Base-by-base conservation (phyloP, 2,888 invertebrate genomes). In the Microctonus hyperodae region DNA sequence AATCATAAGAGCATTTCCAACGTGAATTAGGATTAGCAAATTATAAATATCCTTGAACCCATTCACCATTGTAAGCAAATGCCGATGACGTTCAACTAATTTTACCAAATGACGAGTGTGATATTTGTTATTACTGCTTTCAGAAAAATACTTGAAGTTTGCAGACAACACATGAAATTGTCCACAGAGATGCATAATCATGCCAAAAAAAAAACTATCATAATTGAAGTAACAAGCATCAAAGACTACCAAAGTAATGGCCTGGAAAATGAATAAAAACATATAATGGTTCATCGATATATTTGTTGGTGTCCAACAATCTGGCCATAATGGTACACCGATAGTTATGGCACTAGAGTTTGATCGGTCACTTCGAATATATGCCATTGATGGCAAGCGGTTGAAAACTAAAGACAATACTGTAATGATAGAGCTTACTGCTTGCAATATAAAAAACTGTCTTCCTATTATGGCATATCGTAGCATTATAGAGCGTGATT, bases 141-240 rank as follows among this genome's bases (percentile, higher is more conserved):
- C 25, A 40, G 40, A 13, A 1, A 25, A 7, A n/a, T 23, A 11
- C 5, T 40, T 35, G 13, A 40, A 9, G 23, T 35, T n/a, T 1
- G 10, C n/a, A 2, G 11, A 22, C 1, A 69, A 44, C 5, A 67
- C 23, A 25, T 69, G 60, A 11, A 61, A 59, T 22, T 69, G 69
- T 20, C 64, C 69, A 48, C 59, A 58, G 7, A 67, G 35, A 35
- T 69, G 69, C 69, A 69, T 67, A 9, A 37, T 57, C 13, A 67
- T 51, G 1, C 66, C 69, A 51, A 69, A 66, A 22, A 69, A 67
- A 1, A 66, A 44, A 11, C 37, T 60, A 57, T 69, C 69, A 57
- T 61, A 64, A n/a, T 64, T 60, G n/a, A 55, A 51, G n/a, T 23
- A 50, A 11, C 60, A 40, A n/a, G 3, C 5, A 33, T 60, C 55